phyloP scores from a whole-genome alignment of 2,888 invertebrate species.

The Leucoptera coffeella region DNA sequence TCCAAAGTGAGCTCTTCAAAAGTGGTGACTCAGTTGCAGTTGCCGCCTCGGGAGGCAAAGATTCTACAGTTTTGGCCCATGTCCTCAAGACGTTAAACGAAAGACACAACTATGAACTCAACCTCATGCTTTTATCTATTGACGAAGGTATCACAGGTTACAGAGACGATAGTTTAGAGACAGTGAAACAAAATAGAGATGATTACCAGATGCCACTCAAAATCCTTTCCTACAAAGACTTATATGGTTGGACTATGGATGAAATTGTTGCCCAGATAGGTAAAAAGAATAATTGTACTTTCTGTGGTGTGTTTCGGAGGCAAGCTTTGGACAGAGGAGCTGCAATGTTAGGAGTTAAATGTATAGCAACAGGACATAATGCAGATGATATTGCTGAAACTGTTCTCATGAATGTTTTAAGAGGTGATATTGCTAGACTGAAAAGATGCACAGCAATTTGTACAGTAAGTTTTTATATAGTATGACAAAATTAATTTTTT shows the following conservation, averaged over 20 bases:
- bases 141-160: constrained; percentile 98
- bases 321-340: constrained; percentile 97
- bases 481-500: too few species aligned
- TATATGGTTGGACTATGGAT: constrained; percentile 99
- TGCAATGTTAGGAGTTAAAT: constrained; percentile 76
- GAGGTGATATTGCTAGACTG: constrained; percentile 93
- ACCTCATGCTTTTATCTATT: constrained; percentile 87
- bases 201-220: constrained; percentile 92
- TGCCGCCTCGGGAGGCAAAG: constrained; percentile 91
- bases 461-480: constrained; percentile 74
- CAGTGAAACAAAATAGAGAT: constrained; percentile 89
- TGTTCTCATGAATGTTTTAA: constrained; percentile 92
- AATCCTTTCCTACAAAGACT: constrained; percentile 92
- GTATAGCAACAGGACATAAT: constrained; percentile 95
- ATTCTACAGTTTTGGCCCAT: constrained; percentile 96
- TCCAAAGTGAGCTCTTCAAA: constrained; percentile 72
- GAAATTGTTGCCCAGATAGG: constrained; percentile 84
- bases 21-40: constrained; percentile 83
- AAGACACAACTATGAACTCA: constrained; percentile 81
- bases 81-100: constrained; percentile 88
- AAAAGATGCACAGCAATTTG: constrained; percentile 86
- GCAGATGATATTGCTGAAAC: constrained; percentile 99
- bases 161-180: constrained; percentile 93
- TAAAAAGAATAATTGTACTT: constrained; percentile 93
- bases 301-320: constrained; percentile 91